Percentiles rank a stretch among this genome's conserved stretches.
phyloP scores from a whole-genome alignment of 2,888 invertebrate genomes.

The Sarcophaga subvicina region DNA sequence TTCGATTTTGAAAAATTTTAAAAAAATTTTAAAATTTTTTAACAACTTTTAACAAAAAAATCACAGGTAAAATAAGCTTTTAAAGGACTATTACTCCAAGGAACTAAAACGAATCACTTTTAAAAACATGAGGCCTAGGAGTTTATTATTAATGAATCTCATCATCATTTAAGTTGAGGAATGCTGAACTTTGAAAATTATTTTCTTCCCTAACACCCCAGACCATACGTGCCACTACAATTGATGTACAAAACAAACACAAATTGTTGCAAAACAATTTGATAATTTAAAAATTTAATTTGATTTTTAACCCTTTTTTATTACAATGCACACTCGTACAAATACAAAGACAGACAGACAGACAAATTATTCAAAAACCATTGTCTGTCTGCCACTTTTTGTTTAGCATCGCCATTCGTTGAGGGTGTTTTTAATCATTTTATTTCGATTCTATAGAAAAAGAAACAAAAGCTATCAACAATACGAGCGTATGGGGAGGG shows the following conservation, averaged over 20 bases:
- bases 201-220: no score
- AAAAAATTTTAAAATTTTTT: no score
- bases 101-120: no score
- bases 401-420: conserved; percentile 22
- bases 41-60: no score
- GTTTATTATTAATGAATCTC: no score
- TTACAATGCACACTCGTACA: conserved; percentile 18
- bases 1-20: no score
- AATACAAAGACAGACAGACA: neutral
- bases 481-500: conserved; percentile 1
- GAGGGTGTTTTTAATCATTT: conserved; percentile 62
- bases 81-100: no score
- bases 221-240: no score
- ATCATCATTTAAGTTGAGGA: no score
- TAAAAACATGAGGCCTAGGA: no score
- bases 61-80: no score
- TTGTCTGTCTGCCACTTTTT: neutral
- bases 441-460: conserved; percentile 51
- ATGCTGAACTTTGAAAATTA: no score
- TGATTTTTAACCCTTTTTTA: conserved; percentile 63
- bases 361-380: conserved; percentile 50
- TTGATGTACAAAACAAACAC: neutral
- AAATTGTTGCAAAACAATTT: conserved; percentile 68
- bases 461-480: conserved; percentile 16
- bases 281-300: conserved; percentile 71